These are phyloP conservation scores for Alexandromys fortis DNA, from an alignment of 2,113 vertebrate genomes.

Conservation along the genomic window DNA sequence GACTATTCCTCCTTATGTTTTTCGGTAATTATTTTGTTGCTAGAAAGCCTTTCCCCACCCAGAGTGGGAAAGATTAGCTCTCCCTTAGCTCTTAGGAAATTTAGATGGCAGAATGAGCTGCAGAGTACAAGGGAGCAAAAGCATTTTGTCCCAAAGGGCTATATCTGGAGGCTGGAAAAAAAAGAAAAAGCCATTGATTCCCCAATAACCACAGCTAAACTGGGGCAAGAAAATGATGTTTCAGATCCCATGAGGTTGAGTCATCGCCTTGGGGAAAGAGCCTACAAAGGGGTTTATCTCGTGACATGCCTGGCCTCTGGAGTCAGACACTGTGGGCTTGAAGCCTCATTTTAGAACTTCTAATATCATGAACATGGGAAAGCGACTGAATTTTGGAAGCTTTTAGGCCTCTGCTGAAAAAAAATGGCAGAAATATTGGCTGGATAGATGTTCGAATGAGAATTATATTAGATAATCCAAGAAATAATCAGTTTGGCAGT, in stretches of 20 bases:
- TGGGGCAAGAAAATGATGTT: slow-evolving; percentile 55
- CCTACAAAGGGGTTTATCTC: neutral
- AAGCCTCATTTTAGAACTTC: neutral
- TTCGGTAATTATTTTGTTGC: neutral
- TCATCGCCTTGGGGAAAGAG: slow-evolving; percentile 28
- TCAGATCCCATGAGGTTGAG: slow-evolving; percentile 57
- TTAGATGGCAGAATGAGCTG: neutral
- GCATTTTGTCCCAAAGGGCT: slow-evolving; percentile 56
- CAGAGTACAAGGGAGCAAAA: slow-evolving; percentile 2
- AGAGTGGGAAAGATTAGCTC: neutral
- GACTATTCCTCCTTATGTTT: neutral
- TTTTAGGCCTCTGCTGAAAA: slow-evolving; percentile 5
- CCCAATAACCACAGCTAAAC: slow-evolving; percentile 30
- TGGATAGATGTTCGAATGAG: neutral
- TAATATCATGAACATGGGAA: neutral
- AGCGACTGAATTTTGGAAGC: neutral
- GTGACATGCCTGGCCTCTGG: slow-evolving; percentile 11
- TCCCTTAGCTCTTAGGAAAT: slow-evolving; percentile 13
- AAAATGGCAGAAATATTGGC: neutral
- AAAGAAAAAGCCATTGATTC: slow-evolving; percentile 54
- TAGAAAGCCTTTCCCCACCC: neutral
- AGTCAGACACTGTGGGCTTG: neutral
- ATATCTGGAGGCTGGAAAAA: slow-evolving; percentile 19
- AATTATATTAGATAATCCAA: neutral
- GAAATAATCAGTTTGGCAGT: neutral